Percentiles rank a stretch among this genome's conserved stretches.
These are phyloP conservation scores for Labeo calbasu DNA, from an alignment of 2,797 vertebrate species.

Conservation along the genomic window DNA sequence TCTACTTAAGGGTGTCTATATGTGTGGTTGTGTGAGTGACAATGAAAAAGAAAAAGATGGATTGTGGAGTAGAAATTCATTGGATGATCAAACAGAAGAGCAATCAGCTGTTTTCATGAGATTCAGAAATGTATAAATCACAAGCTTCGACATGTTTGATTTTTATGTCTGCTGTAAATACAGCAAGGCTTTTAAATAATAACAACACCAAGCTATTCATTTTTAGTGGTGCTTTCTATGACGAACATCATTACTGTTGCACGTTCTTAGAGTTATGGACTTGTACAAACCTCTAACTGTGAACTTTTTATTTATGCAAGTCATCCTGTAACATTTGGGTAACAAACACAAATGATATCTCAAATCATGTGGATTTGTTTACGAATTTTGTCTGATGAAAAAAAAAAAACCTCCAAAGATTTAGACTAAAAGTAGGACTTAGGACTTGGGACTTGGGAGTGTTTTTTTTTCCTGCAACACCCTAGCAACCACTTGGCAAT, in stretches of 20 bases:
- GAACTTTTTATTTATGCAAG: not conserved
- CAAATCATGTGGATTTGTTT: too few relatives aligned
- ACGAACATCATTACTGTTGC: not conserved
- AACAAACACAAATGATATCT: too few relatives aligned
- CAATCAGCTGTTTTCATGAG: conserved; percentile 60
- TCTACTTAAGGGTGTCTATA: conserved; percentile 52
- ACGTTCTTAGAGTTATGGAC: not conserved
- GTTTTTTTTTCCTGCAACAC: too few relatives aligned
- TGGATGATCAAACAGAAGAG: conserved; percentile 50
- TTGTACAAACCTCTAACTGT: conserved; percentile 1
- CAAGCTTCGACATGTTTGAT: conserved; percentile 15
- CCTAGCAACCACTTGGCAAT: too few relatives aligned
- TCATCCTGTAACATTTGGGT: too few relatives aligned
- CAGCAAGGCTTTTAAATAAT: conserved; percentile 38
- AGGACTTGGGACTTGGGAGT: too few relatives aligned
- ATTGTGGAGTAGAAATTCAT: conserved; percentile 37
- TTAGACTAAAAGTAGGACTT: too few relatives aligned
- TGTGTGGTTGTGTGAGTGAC: conserved; percentile 18
- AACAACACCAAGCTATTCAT: not conserved
- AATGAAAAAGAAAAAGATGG: conserved; percentile 14
- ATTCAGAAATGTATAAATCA: conserved; percentile 1
- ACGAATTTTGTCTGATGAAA: too few relatives aligned
- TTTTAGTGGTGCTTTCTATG: not conserved
- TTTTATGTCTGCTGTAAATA: conserved; percentile 41
- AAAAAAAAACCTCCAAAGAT: too few relatives aligned